These are phyloP conservation scores for Dendrolimus punctatus DNA, from an alignment of 1,140 invertebrate species.

Conservation along the genomic window DNA sequence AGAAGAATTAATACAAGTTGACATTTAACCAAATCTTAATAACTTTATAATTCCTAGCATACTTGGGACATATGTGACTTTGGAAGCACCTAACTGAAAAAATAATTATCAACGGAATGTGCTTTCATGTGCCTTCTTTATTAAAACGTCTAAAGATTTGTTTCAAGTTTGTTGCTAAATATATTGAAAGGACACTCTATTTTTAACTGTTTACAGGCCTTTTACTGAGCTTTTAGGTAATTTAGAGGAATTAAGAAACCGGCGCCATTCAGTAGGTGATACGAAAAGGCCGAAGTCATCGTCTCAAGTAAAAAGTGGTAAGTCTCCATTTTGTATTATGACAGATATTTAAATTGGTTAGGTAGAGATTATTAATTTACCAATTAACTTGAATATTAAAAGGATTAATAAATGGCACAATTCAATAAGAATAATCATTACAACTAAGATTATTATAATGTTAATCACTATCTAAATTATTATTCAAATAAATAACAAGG, in stretches of 20 bases:
- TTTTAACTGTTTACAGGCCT: slow-evolving; percentile 30
- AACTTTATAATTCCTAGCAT: too few relatives aligned
- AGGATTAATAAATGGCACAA: too few relatives aligned
- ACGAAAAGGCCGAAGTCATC: slow-evolving; percentile 47
- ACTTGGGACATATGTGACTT: background rate
- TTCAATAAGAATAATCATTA: too few relatives aligned
- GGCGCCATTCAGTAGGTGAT: slow-evolving; percentile 38
- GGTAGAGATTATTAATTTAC: slow-evolving; percentile 1
- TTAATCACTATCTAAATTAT: too few relatives aligned
- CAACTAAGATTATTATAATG: too few relatives aligned
- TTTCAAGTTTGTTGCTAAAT: too few relatives aligned
- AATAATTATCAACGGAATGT: background rate
- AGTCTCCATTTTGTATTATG: slow-evolving; percentile 12
- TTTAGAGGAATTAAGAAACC: slow-evolving; percentile 54
- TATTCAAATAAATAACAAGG: too few relatives aligned
- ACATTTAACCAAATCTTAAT: too few relatives aligned
- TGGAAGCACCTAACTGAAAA: background rate
- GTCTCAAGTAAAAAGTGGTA: slow-evolving; percentile 58
- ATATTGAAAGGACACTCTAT: background rate
- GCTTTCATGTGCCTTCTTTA: too few relatives aligned
- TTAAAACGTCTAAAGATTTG: too few relatives aligned
- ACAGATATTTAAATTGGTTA: too few relatives aligned
- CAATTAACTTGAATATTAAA: slow-evolving; percentile 2
- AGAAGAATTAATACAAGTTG: too few relatives aligned
- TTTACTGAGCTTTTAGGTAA: slow-evolving; percentile 63